Conservation (phyloP, 30 jellyfish, hydroid and myxozoan genomes). For the Pelagia noctiluca region DNA sequence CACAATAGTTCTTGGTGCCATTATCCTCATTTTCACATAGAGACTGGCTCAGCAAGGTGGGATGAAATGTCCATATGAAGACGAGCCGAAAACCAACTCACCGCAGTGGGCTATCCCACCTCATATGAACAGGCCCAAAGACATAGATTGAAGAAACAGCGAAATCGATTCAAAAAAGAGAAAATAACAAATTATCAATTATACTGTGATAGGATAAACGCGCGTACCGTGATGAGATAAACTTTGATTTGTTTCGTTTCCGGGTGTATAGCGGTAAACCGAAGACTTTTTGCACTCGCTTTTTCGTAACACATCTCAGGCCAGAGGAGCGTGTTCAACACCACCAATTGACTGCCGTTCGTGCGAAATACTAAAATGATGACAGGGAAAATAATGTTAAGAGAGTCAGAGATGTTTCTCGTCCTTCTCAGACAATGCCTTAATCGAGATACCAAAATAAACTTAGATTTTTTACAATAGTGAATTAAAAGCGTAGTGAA, state of each 20-base stretch:
- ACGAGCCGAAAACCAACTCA: not conserved
- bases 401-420: too few relatives aligned
- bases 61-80: not conserved
- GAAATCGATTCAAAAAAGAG: too few relatives aligned
- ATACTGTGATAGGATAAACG: not conserved
- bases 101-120: not conserved
- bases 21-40: too few relatives aligned
- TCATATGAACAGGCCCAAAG: not conserved
- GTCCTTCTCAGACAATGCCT: too few relatives aligned
- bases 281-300: conserved; percentile 75
- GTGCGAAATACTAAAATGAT: conserved; percentile 84
- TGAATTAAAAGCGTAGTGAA: too few relatives aligned
- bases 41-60: too few relatives aligned
- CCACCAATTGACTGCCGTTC: conserved; percentile 91
- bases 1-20: too few relatives aligned
- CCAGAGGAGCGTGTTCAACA: conserved; percentile 87
- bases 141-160: too few relatives aligned
- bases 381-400: not conserved
- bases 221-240: conserved; percentile 79
- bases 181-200: not conserved
- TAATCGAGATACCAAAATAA: too few relatives aligned
- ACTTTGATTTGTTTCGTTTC: conserved; percentile 81
- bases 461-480: too few relatives aligned
- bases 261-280: conserved; percentile 88
- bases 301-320: conserved; percentile 94